Percentiles rank a stretch among this genome's conserved stretches.
These are phyloP conservation scores for Eupithecia exiguata DNA, from an alignment of 2,888 invertebrate genomes.

Conservation along the genomic window DNA sequence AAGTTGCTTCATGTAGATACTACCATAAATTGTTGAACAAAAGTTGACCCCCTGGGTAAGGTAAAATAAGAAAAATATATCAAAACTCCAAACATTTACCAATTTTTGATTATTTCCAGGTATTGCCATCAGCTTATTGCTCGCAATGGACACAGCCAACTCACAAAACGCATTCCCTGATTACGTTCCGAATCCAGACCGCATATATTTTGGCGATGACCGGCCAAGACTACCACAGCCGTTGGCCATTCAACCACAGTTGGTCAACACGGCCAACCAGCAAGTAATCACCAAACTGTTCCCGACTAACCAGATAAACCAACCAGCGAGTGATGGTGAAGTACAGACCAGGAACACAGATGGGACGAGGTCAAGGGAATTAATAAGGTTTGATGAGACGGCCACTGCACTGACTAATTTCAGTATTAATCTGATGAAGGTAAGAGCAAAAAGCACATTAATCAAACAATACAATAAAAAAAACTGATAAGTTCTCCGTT, in stretches of 20 bases:
- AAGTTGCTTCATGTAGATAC: no score
- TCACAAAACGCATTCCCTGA: slow-evolving; percentile 15
- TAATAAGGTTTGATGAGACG: slow-evolving; percentile 25
- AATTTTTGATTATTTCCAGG: slow-evolving; percentile 14
- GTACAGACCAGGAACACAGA: neutral
- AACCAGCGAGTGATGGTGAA: slow-evolving; percentile 5
- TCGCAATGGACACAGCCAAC: slow-evolving; percentile 5
- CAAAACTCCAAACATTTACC: neutral
- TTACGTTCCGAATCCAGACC: slow-evolving; percentile 20
- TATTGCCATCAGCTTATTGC: slow-evolving; percentile 9
- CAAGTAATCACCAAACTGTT: neutral
- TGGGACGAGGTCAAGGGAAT: neutral
- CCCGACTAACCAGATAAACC: slow-evolving; percentile 1
- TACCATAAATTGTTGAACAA: no score
- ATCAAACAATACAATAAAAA: neutral
- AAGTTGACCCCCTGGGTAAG: neutral
- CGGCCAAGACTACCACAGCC: slow-evolving; percentile 12
- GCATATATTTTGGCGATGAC: slow-evolving; percentile 32
- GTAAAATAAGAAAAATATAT: no score
- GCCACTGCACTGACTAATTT: slow-evolving; percentile 37
- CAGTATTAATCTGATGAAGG: slow-evolving; percentile 41
- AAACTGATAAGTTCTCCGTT: neutral
- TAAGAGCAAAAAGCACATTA: neutral
- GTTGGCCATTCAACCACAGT: neutral
- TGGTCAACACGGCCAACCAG: neutral